A percentile compares a stretch with the other conserved stretches of the same genome.
phyloP scores from a whole-genome alignment of 2,797 vertebrate genomes.

The Babyrousa celebensis region DNA sequence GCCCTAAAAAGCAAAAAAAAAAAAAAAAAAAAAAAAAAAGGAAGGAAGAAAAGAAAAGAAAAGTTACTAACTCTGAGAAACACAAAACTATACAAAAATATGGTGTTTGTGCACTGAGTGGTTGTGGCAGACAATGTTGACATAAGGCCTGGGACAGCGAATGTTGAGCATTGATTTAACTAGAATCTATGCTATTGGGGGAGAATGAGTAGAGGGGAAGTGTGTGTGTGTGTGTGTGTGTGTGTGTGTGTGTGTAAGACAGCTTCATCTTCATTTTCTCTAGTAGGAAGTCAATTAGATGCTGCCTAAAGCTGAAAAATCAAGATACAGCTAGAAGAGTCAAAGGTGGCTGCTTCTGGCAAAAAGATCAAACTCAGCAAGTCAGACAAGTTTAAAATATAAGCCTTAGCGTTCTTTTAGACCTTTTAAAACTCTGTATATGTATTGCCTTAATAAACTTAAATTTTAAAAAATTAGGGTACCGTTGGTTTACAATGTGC shows the following conservation, averaged over 20 bases:
- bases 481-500: too few relatives aligned
- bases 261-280: not conserved
- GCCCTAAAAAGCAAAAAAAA: too few relatives aligned
- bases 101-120: not conserved
- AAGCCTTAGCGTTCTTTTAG: constrained; percentile 40
- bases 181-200: not conserved
- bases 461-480: too few relatives aligned
- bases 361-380: too few relatives aligned
- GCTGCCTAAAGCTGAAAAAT: not conserved
- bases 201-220: not conserved
- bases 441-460: not conserved
- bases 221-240: not conserved
- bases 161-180: not conserved
- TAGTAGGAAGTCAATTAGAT: not conserved
- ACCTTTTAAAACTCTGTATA: constrained; percentile 74
- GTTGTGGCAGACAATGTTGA: not conserved
- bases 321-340: not conserved
- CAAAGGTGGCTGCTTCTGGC: not conserved
- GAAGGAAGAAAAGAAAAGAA: not conserved
- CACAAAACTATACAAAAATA: not conserved
- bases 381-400: not conserved
- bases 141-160: not conserved
- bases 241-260: not conserved
- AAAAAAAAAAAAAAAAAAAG: too few relatives aligned
- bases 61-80: not conserved